These are phyloP conservation scores for Aplocera efformata DNA, from an alignment of 2,888 invertebrate genomes.

Conservation along the genomic window DNA sequence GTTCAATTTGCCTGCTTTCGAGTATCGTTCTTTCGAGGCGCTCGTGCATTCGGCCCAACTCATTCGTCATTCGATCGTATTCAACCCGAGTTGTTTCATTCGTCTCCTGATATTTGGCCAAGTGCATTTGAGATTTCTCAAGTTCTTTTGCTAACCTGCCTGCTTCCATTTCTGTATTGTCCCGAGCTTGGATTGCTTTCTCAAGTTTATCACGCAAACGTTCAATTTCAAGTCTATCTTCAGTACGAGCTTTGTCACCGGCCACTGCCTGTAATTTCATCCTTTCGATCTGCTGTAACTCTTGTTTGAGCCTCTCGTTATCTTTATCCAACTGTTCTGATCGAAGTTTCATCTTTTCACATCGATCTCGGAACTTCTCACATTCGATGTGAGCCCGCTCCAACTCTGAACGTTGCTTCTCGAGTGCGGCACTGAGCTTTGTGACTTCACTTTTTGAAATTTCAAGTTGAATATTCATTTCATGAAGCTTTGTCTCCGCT, in stretches of 20 bases:
- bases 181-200: constrained; percentile 89
- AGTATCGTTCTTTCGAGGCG: constrained; percentile 86
- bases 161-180: constrained; percentile 92
- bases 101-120: constrained; percentile 90
- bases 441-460: constrained; percentile 88
- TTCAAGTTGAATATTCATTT: constrained; percentile 90
- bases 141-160: constrained; percentile 91
- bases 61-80: constrained; percentile 91
- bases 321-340: constrained; percentile 85
- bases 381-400: constrained; percentile 93
- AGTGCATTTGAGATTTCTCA: constrained; percentile 91
- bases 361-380: constrained; percentile 92
- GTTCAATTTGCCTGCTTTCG: constrained; percentile 85
- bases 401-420: constrained; percentile 89
- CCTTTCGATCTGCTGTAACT: constrained; percentile 85
- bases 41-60: constrained; percentile 90
- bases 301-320: constrained; percentile 72
- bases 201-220: constrained; percentile 92
- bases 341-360: constrained; percentile 89
- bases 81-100: constrained; percentile 91
- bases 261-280: constrained; percentile 85
- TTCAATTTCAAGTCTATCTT: constrained; percentile 89
- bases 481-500: constrained; percentile 86
- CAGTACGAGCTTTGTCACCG: constrained; percentile 83
- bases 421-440: constrained; percentile 87